Conservation (phyloP, 2,113 vertebrate species). For the Entosphenus tridentatus region DNA sequence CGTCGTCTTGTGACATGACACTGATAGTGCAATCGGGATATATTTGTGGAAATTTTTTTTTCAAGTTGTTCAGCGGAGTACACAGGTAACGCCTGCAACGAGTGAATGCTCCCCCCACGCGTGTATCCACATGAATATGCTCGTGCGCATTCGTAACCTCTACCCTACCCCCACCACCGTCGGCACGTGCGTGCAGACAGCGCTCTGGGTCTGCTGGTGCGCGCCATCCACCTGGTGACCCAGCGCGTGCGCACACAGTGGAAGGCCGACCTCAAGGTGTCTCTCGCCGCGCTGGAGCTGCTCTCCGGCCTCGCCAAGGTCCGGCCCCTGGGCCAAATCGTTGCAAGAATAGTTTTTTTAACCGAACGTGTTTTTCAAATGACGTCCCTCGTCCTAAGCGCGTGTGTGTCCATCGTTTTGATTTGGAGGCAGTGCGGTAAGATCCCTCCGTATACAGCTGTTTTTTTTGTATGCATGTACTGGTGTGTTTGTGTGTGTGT, state of each 20-base stretch:
- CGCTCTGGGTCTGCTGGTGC: constrained; percentile 69
- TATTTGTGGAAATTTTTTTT: no score
- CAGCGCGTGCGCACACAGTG: constrained; percentile 78
- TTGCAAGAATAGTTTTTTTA: no score
- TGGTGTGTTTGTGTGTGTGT: background rate
- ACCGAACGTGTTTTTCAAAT: no score
- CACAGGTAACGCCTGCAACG: no score
- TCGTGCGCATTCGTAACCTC: no score
- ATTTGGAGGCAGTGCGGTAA: no score
- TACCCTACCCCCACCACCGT: constrained; percentile 35
- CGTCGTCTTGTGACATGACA: no score
- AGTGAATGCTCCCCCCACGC: no score
- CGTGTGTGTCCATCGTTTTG: background rate
- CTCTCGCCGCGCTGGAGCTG: constrained; percentile 68
- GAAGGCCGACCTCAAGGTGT: constrained; percentile 86
- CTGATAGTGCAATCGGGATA: no score
- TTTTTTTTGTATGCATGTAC: background rate
- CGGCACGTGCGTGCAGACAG: constrained; percentile 56
- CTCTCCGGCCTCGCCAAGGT: constrained; percentile 84
- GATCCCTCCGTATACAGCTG: no score
- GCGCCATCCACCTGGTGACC: constrained; percentile 80
- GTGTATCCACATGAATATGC: no score
- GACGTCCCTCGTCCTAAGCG: background rate
- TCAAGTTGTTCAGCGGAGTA: no score
- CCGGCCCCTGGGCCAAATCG: constrained; percentile 11